Evolutionary conservation across 2,113 vertebrate species (phyloP).

Genomic region (Microcebus ravelobensis): DNA sequence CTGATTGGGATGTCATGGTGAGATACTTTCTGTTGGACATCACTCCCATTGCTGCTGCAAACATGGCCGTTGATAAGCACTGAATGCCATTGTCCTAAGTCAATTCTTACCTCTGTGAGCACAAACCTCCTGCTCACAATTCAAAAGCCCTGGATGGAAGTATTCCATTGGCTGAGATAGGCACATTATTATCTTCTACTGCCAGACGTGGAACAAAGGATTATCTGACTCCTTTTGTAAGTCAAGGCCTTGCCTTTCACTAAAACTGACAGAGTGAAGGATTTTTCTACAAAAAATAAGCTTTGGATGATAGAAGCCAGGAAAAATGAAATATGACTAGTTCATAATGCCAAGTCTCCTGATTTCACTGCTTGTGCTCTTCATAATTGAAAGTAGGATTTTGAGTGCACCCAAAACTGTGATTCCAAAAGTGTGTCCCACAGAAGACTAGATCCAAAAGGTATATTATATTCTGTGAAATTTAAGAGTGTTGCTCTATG

Average conservation of each 20-base stretch:
- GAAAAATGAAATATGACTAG: background rate
- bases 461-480: background rate
- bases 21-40: background rate
- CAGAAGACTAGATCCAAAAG: background rate
- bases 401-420: background rate
- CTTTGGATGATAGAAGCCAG: background rate
- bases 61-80: background rate
- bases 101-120: background rate
- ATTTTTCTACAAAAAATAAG: background rate
- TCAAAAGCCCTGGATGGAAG: background rate
- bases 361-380: background rate
- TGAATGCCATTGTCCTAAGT: too few relatives aligned
- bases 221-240: background rate
- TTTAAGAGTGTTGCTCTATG: background rate
- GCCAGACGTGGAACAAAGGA: background rate
- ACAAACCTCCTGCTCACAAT: background rate
- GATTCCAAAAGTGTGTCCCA: background rate
- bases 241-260: background rate
- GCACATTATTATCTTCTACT: background rate
- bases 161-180: background rate
- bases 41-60: background rate
- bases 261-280: background rate
- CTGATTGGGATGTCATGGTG: accelerated
- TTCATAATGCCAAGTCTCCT: background rate
- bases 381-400: background rate